These are phyloP conservation scores for Chaetodon trifascialis DNA, from an alignment of 2,113 vertebrate genomes.

Conservation along the genomic window DNA sequence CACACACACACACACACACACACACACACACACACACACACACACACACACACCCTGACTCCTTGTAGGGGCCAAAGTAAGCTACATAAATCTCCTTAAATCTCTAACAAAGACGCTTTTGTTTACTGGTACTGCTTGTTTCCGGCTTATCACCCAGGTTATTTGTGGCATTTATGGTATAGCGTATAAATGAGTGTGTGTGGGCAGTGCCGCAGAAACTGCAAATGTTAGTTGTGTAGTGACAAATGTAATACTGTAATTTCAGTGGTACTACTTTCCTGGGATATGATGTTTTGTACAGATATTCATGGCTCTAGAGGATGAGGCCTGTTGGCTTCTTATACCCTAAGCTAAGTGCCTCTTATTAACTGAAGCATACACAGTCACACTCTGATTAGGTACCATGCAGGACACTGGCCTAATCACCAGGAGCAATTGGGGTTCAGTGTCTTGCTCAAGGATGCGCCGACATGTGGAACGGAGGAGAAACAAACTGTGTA, in stretches of 20 bases:
- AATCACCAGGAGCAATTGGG: not conserved
- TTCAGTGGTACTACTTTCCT: not conserved
- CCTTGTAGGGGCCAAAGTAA: constrained; percentile 64
- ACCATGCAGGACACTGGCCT: not conserved
- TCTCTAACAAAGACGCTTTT: constrained; percentile 75
- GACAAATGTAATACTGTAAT: not conserved
- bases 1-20: constrained; percentile 26
- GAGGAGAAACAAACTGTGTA: not conserved
- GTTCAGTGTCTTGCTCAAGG: not conserved
- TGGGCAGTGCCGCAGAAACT: constrained; percentile 18
- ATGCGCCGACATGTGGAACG: not conserved
- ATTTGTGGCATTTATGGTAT: constrained; percentile 51
- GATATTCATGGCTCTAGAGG: too few species aligned
- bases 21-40: constrained; percentile 21
- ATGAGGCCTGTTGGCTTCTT: too few species aligned
- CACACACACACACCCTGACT: constrained; percentile 48
- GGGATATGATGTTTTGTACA: not conserved
- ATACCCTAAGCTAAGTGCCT: not conserved
- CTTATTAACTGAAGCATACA: not conserved
- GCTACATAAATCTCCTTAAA: constrained; percentile 76
- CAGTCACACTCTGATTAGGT: not conserved
- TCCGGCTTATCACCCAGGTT: constrained; percentile 56
- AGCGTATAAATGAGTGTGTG: constrained; percentile 3
- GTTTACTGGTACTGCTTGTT: constrained; percentile 70
- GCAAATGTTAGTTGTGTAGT: constrained; percentile 10